A percentile compares a stretch with the other conserved stretches of the same genome.
Evolutionary conservation across 2,888 invertebrate species (phyloP).

Genomic region (Phortica magna): DNA sequence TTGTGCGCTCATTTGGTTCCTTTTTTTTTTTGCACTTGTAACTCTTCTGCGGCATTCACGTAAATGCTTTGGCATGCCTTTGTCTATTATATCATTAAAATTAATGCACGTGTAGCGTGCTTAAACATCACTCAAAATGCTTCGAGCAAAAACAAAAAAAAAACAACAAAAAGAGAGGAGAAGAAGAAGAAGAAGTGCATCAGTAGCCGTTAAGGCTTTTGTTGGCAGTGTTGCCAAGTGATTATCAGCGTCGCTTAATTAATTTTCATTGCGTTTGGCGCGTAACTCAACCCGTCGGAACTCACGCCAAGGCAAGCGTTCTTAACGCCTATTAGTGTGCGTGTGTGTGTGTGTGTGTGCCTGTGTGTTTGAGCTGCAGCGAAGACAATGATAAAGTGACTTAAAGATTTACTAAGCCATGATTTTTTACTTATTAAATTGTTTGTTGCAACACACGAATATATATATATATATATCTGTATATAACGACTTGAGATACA

Average conservation of each 20-base stretch:
- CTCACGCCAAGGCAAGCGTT: too few species aligned
- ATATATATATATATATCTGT: too few species aligned
- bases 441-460: too few species aligned
- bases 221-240: background rate
- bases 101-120: slow-evolving; percentile 68
- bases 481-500: too few species aligned
- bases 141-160: background rate
- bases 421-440: too few species aligned
- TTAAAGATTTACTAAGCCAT: too few species aligned
- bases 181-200: background rate
- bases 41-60: slow-evolving; percentile 47
- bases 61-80: slow-evolving; percentile 71
- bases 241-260: slow-evolving; percentile 11
- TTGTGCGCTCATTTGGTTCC: background rate
- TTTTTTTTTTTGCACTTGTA: slow-evolving; percentile 31
- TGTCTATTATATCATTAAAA: slow-evolving; percentile 71
- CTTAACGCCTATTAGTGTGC: background rate
- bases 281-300: background rate
- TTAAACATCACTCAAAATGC: slow-evolving; percentile 31
- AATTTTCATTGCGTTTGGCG: slow-evolving; percentile 12
- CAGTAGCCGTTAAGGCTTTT: background rate
- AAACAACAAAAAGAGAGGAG: too few species aligned
- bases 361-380: too few species aligned
- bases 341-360: too few species aligned
- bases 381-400: background rate